These are phyloP conservation scores for Orthosia gracilis DNA, from an alignment of 2,888 invertebrate genomes.

Conservation along the genomic window DNA sequence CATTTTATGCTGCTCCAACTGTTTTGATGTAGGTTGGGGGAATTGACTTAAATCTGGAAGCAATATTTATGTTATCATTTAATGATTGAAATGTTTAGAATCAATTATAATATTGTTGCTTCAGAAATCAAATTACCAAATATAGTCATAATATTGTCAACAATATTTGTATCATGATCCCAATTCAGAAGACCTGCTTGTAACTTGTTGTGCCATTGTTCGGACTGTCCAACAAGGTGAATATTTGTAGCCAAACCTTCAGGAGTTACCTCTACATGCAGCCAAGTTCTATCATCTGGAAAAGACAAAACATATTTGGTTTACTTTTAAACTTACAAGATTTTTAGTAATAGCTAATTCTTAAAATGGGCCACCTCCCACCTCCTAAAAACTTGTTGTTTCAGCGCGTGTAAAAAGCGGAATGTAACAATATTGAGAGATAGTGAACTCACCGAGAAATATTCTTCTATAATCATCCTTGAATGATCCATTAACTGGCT, in stretches of 20 bases:
- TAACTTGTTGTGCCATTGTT: constrained; percentile 79
- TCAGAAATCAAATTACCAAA: constrained; percentile 77
- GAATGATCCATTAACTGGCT: constrained; percentile 80
- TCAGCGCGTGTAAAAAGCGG: background rate
- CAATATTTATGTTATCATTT: background rate
- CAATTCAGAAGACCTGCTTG: constrained; percentile 80
- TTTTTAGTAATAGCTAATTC: background rate
- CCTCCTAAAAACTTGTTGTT: background rate
- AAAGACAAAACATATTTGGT: background rate
- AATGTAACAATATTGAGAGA: background rate
- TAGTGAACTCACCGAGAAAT: constrained; percentile 75
- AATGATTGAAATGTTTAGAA: background rate
- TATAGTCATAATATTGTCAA: constrained; percentile 81
- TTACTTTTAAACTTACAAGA: background rate
- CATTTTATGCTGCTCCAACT: constrained; percentile 15
- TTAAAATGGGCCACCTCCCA: background rate
- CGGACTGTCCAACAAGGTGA: constrained; percentile 82
- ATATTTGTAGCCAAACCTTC: constrained; percentile 83
- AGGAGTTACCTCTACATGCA: constrained; percentile 84
- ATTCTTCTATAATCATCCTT: constrained; percentile 85
- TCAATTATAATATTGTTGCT: background rate
- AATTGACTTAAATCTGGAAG: constrained; percentile 73
- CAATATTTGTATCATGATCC: constrained; percentile 86
- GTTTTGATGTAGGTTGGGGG: constrained; percentile 57
- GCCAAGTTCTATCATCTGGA: constrained; percentile 83